Percentiles rank a stretch among this genome's conserved stretches.
Evolutionary conservation across 1,140 invertebrate species (phyloP).

Genomic region (Callitettix versicolor): DNA sequence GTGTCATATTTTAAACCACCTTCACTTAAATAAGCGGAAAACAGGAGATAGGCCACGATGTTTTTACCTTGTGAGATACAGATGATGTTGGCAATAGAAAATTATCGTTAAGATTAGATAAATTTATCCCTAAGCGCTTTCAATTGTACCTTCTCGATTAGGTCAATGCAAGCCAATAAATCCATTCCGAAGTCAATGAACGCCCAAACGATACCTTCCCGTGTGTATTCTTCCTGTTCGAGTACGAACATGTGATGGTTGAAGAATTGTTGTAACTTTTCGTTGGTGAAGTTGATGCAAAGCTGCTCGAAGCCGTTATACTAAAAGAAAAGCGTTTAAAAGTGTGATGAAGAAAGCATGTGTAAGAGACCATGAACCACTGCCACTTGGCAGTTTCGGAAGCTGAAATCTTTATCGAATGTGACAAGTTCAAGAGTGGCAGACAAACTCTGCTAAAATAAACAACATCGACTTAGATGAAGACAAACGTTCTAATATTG

Average conservation of each 20-base stretch:
- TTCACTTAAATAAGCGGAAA: too few relatives aligned
- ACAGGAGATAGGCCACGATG: too few relatives aligned
- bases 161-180: slow-evolving; percentile 89
- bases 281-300: slow-evolving; percentile 97
- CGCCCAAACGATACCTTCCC: slow-evolving; percentile 87
- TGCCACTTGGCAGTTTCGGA: too few relatives aligned
- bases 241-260: slow-evolving; percentile 98
- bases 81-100: too few relatives aligned
- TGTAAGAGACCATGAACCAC: too few relatives aligned
- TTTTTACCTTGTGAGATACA: too few relatives aligned
- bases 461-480: neutral
- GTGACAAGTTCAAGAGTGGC: neutral
- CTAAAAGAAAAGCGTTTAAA: slow-evolving; percentile 39
- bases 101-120: too few relatives aligned
- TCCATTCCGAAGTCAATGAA: slow-evolving; percentile 99
- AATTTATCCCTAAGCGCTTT: neutral
- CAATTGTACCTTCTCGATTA: slow-evolving; percentile 82
- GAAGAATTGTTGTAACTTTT: slow-evolving; percentile 96
- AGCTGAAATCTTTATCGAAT: neutral
- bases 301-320: slow-evolving; percentile 98
- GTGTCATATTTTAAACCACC: too few relatives aligned
- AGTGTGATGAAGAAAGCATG: too few relatives aligned
- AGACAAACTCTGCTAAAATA: neutral
- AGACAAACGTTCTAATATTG: too few relatives aligned
- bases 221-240: slow-evolving; percentile 95